Conservation (phyloP, 1,140 invertebrate species). For the Galendromus occidentalis region DNA sequence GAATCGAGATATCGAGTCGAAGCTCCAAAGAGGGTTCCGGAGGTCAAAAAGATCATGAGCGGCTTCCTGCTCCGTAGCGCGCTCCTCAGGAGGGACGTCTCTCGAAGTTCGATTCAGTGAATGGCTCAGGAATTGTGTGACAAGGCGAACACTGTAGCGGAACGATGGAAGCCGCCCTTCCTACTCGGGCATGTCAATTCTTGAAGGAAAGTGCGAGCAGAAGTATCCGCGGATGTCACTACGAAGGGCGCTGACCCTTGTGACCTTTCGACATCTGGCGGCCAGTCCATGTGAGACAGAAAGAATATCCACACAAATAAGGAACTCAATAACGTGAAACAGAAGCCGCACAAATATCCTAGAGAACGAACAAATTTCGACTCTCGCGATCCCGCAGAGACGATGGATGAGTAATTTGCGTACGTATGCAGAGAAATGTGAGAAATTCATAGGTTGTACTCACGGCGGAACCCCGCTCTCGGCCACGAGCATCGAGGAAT, state of each 20-base stretch:
- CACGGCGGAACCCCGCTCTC: neutral
- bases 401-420: too few relatives aligned
- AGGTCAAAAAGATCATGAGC: neutral
- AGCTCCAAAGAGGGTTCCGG: neutral
- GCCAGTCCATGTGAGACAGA: too few relatives aligned
- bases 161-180: neutral
- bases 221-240: too few relatives aligned
- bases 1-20: constrained; percentile 1
- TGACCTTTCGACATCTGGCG: too few relatives aligned
- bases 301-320: too few relatives aligned
- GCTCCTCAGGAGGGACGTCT: neutral
- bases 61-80: neutral
- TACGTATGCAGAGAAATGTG: too few relatives aligned
- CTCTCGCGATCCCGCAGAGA: too few relatives aligned
- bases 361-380: too few relatives aligned
- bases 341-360: too few relatives aligned
- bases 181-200: neutral
- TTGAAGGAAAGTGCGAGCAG: neutral
- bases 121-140: neutral
- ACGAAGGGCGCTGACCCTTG: too few relatives aligned
- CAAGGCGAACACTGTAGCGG: neutral
- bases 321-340: too few relatives aligned
- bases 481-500: neutral
- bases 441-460: neutral
- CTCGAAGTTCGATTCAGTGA: neutral